Percentiles rank a stretch among this genome's conserved stretches.
These are phyloP conservation scores for Ovis canadensis DNA, from an alignment of 2,113 vertebrate genomes.

Conservation along the genomic window DNA sequence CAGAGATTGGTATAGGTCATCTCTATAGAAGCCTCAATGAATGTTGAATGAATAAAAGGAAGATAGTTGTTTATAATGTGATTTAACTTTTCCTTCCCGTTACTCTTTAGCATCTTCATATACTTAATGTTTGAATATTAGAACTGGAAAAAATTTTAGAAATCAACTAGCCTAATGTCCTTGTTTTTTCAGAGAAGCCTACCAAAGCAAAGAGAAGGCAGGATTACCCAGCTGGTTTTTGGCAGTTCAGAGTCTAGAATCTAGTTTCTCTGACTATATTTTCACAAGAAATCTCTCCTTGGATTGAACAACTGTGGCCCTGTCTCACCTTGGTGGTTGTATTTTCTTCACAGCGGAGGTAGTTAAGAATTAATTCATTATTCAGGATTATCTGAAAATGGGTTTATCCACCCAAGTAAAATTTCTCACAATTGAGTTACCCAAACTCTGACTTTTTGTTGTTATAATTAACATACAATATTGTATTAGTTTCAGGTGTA, in stretches of 20 bases:
- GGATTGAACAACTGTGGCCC: neutral
- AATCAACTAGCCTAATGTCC: neutral
- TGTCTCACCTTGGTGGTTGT: neutral
- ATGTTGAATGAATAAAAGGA: neutral
- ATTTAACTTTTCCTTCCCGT: neutral
- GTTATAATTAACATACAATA: neutral
- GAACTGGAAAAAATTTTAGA: slow-evolving; percentile 11
- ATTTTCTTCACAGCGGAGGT: neutral
- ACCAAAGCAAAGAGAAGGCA: neutral
- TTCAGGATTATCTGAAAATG: neutral
- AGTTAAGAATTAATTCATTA: neutral
- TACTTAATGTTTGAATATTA: neutral
- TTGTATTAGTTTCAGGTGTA: neutral
- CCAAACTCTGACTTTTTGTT: neutral
- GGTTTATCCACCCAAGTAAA: neutral
- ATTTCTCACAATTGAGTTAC: slow-evolving; percentile 11
- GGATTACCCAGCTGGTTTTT: neutral
- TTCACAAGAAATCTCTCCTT: neutral
- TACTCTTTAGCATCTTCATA: neutral
- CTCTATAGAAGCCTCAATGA: neutral
- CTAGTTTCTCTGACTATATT: neutral
- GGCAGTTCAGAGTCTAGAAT: neutral
- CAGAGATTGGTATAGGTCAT: neutral
- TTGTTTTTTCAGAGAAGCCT: neutral
- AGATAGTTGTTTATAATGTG: neutral